Percentiles rank a stretch among this genome's conserved stretches.
These are phyloP conservation scores for Chymomyza fuscimana DNA, from an alignment of 2,888 invertebrate species.

Conservation along the genomic window DNA sequence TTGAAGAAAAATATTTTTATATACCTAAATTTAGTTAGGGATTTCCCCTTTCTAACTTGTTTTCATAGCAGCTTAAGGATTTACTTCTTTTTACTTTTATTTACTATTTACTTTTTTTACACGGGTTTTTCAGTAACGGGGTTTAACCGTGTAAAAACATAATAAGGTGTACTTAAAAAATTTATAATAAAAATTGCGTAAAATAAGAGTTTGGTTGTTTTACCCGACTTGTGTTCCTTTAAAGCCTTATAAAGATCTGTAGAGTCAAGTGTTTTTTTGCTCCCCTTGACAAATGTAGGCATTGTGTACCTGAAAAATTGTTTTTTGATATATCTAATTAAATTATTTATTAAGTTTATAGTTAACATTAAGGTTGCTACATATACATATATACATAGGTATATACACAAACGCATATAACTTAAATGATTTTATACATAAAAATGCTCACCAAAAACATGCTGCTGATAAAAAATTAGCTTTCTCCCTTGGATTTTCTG, in stretches of 20 bases:
- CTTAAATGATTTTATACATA: background rate
- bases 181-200: background rate
- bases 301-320: constrained; percentile 85
- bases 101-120: no score
- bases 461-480: constrained; percentile 84
- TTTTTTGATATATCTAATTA: background rate
- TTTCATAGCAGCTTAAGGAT: no score
- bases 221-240: constrained; percentile 84
- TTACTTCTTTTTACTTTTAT: no score
- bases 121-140: no score
- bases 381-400: no score
- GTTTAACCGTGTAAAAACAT: no score
- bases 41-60: no score
- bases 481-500: constrained; percentile 82
- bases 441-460: constrained; percentile 81
- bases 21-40: no score
- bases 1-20: no score
- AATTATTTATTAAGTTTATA: background rate
- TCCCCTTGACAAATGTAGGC: constrained; percentile 88
- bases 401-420: no score
- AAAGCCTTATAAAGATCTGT: constrained; percentile 88
- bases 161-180: no score
- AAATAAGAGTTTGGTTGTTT: constrained; percentile 4
- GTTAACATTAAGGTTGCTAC: no score
- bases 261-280: constrained; percentile 85